Conservation (phyloP, 2,113 vertebrate species). For the Cochlearius cochlearius region DNA sequence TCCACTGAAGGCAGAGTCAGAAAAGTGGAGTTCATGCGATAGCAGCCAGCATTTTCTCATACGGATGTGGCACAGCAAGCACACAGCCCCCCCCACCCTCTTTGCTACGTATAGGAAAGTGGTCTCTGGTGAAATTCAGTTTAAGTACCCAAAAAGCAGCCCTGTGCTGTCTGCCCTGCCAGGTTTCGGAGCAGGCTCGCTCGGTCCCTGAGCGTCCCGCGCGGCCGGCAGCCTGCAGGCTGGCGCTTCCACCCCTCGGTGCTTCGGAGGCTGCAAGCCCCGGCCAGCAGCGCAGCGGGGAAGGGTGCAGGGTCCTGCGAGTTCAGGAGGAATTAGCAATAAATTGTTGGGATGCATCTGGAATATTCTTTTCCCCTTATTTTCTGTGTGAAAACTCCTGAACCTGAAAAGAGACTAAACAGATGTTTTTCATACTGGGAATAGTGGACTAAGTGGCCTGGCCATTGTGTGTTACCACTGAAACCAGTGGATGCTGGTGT, state of each 20-base stretch:
- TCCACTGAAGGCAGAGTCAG: background rate
- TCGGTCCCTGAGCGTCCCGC: background rate
- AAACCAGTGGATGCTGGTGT: fast-evolving
- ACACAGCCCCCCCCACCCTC: background rate
- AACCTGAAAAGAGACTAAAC: background rate
- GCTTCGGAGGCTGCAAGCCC: background rate
- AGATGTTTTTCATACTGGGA: fast-evolving
- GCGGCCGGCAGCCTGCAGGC: background rate
- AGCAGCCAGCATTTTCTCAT: background rate
- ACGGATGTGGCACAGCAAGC: background rate
- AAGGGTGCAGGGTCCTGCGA: no score
- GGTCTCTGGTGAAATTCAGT: background rate
- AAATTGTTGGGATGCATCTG: background rate
- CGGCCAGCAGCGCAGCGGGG: background rate
- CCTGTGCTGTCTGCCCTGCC: background rate
- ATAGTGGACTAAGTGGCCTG: fast-evolving
- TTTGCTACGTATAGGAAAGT: background rate
- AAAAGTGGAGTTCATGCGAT: no score
- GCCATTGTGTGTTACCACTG: background rate
- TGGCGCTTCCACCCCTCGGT: background rate
- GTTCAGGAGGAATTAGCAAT: background rate
- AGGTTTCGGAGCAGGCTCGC: background rate
- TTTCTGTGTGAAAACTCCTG: background rate
- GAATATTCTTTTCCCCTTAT: background rate
- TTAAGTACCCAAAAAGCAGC: background rate